phyloP scores from a whole-genome alignment of 2,113 vertebrate genomes.

The Chloebia gouldiae region DNA sequence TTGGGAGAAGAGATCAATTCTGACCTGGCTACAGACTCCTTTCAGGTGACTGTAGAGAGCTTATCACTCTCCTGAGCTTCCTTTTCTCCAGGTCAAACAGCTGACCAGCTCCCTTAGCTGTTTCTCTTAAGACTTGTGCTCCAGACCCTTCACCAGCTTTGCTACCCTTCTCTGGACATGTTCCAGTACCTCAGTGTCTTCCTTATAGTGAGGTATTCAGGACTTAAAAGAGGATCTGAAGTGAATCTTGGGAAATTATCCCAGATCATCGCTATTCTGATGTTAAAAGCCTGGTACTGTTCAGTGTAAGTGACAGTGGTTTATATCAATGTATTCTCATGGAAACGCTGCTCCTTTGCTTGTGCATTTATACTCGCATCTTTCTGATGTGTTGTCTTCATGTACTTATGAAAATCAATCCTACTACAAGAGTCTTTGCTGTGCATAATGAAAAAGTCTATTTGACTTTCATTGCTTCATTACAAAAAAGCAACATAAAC shows the following conservation, averaged over 20 bases:
- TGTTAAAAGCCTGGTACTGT: background rate
- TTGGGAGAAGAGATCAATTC: background rate
- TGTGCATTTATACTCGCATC: background rate
- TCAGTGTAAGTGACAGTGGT: background rate
- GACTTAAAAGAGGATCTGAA: background rate
- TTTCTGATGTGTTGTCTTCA: background rate
- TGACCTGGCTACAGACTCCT: background rate
- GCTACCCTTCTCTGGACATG: accelerated
- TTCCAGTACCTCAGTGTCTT: background rate
- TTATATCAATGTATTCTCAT: background rate
- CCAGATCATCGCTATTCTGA: background rate
- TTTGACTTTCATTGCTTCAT: background rate
- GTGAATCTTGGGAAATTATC: background rate
- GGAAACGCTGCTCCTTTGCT: background rate
- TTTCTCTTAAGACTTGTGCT: background rate
- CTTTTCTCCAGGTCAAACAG: background rate
- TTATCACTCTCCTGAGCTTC: background rate
- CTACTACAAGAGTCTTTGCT: background rate
- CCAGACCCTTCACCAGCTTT: background rate
- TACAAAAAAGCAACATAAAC: background rate
- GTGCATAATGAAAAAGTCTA: background rate
- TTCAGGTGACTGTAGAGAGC: background rate
- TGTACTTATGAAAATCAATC: background rate
- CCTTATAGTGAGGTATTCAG: background rate
- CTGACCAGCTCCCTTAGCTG: background rate